Evolutionary conservation across 2,797 vertebrate species (phyloP).

Genomic region (Tamandua tetradactyla): DNA sequence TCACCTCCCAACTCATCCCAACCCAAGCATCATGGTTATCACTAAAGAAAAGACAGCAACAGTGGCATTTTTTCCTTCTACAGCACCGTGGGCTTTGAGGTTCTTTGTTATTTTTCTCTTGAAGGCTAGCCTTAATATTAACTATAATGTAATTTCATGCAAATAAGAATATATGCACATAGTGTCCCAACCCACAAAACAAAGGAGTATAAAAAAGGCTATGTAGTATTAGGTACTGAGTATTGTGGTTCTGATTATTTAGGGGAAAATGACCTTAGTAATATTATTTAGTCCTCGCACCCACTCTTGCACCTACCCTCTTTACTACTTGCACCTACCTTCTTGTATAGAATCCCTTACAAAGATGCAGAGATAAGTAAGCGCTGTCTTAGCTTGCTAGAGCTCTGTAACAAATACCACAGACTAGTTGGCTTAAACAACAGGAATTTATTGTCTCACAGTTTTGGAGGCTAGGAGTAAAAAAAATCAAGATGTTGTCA

Average conservation of each 20-base stretch:
- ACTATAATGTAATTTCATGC: neutral
- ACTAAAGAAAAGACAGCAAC: neutral
- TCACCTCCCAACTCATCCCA: neutral
- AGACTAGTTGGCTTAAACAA: too few species aligned
- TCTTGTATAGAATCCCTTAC: neutral
- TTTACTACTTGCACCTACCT: too few species aligned
- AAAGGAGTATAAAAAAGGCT: neutral
- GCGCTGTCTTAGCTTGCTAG: too few species aligned
- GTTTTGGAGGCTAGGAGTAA: too few species aligned
- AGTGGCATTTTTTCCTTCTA: neutral
- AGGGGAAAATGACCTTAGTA: neutral
- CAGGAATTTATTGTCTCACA: too few species aligned
- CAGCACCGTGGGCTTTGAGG: neutral
- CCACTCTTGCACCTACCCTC: too few species aligned
- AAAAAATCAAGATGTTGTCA: too few species aligned
- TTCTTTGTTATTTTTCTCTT: neutral
- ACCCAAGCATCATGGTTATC: neutral
- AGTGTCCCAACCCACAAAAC: neutral
- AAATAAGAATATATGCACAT: neutral
- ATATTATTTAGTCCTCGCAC: neutral
- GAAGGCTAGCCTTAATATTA: neutral
- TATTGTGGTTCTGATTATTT: neutral
- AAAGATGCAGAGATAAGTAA: neutral
- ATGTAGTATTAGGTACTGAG: neutral
- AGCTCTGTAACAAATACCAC: too few species aligned